Evolutionary conservation across 64 coral and sea anemone species (phyloP).

Genomic region (Cladopsammia gracilis): DNA sequence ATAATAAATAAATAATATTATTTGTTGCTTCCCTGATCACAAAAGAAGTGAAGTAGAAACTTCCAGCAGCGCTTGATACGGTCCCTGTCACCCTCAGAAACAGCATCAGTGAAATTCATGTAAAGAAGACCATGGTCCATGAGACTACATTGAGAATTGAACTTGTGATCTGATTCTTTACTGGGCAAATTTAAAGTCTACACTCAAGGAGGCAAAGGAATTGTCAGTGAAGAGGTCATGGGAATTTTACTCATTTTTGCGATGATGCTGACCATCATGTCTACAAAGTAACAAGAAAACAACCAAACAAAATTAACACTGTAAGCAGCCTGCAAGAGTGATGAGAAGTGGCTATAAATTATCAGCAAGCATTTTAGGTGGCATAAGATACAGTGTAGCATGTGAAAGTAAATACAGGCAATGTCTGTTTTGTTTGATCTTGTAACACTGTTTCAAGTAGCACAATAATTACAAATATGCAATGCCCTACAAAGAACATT

Average conservation of each 20-base stretch:
- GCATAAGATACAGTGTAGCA: too few species aligned
- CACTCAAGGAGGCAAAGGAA: not conserved
- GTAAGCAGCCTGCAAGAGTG: too few species aligned
- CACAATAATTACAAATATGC: too few species aligned
- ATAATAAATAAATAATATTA: too few species aligned
- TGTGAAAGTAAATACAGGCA: too few species aligned
- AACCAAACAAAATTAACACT: not conserved
- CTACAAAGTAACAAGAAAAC: not conserved
- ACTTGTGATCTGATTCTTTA: conserved; percentile 58
- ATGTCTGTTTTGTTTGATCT: too few species aligned
- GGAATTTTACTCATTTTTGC: conserved; percentile 32
- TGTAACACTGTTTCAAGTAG: too few species aligned
- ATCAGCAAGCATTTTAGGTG: not conserved
- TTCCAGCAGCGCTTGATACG: conserved; percentile 57
- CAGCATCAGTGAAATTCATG: conserved; percentile 58
- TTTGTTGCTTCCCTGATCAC: conserved; percentile 42
- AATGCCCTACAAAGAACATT: too few species aligned
- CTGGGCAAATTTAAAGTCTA: not conserved
- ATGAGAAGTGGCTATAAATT: not conserved
- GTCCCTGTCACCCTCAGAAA: conserved; percentile 71
- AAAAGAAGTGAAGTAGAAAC: conserved; percentile 44
- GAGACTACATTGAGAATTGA: conserved; percentile 49
- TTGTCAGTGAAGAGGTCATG: not conserved
- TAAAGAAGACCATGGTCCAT: conserved; percentile 40
- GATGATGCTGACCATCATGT: conserved; percentile 24